These are phyloP conservation scores for Epinephelus lanceolatus DNA, from an alignment of 2,113 vertebrate genomes.

Conservation along the genomic window DNA sequence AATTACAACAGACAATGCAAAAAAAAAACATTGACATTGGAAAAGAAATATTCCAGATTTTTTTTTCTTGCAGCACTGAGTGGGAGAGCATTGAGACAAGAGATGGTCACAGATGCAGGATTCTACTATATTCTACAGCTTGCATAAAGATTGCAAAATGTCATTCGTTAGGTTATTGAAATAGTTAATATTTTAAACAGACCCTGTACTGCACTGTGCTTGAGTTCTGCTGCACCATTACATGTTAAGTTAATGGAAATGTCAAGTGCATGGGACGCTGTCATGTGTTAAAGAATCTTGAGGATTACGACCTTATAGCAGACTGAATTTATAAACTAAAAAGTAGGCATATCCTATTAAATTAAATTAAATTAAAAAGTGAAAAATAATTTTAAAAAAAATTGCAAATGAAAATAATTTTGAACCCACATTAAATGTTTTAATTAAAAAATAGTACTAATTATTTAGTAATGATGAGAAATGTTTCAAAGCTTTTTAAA, in stretches of 20 bases:
- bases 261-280: not conserved
- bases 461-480: slow-evolving; percentile 9
- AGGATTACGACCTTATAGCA: not conserved
- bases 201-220: slow-evolving; percentile 61
- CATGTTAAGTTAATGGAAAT: slow-evolving; percentile 11
- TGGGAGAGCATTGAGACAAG: not conserved
- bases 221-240: slow-evolving; percentile 25
- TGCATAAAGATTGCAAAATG: slow-evolving; percentile 37
- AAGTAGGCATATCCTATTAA: not conserved
- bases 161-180: slow-evolving; percentile 20
- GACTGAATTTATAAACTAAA: not conserved
- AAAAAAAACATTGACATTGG: not conserved
- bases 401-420: not conserved
- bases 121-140: slow-evolving; percentile 8
- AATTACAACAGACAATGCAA: slow-evolving; percentile 29
- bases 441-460: not conserved
- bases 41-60: not conserved
- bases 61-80: slow-evolving; percentile 11
- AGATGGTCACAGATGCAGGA: slow-evolving; percentile 26
- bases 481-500: slow-evolving; percentile 9
- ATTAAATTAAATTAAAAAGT: not conserved
- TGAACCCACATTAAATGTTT: not conserved
- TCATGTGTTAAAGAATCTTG: slow-evolving; percentile 23
- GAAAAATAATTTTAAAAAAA: not conserved
- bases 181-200: not conserved